Evolutionary conservation across 2,888 invertebrate genomes (phyloP), one percentile per base, ranked within the genome.

Genomic region (Idaea dimidiata): DNA sequence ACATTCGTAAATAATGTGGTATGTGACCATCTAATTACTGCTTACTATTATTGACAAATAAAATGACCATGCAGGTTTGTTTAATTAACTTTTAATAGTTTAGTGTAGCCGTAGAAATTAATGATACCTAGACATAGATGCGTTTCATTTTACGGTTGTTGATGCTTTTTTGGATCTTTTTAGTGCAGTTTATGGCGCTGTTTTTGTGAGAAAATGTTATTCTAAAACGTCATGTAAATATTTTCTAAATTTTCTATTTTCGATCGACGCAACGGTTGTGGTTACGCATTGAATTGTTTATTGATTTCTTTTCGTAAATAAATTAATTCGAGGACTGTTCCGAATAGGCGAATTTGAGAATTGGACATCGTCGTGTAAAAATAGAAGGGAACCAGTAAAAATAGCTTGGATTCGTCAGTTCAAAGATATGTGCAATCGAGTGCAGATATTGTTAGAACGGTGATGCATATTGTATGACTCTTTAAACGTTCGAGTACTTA

Each of bases 361-460:
- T 24, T 43, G 6, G 10, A 43, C 1, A 7, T 43, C 43, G 43
- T 43, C 43, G 31, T 18, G 6, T 43, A 65, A 59, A 65, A 65
- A 66, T 63, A 65, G 64, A 61, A 58, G 24, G 32, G 32, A 61
- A 60, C 62, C 60, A n/a, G 64, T 62, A 66, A 64, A 62, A 61
- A 64, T 61, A 57, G 64, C 57, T 8, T 43, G 10, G 43, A 43
- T 10, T 10, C 43, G 43, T 43, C 43, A 43, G 43, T 43, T 43
- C 43, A 43, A 10, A 43, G 43, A 10, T 43, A 8, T 43, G 43
- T 43, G 43, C 43, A 43, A 64, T 55, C 56, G 54, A 59, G 57
- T 62, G 66, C 62, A 63, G 60, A 64, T 68, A 68, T 68, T 68
- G 66, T 68, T 64, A 59, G 66, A 59, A 17, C 62, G 61, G 56